These are phyloP conservation scores for Aratinga solstitialis DNA, from an alignment of 2,797 vertebrate species.

Conservation along the genomic window DNA sequence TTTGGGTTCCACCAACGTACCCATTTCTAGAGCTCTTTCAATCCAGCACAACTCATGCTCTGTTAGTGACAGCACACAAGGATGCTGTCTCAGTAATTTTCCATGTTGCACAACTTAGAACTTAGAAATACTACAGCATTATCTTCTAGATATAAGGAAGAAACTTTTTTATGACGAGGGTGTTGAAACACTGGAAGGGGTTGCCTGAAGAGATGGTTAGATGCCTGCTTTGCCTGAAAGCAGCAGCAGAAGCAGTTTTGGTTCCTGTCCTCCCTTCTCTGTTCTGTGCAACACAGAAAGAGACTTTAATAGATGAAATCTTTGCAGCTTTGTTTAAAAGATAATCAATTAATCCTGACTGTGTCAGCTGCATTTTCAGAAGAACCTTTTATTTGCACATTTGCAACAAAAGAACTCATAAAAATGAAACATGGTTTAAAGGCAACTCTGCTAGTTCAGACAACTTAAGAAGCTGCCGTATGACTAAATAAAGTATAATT, in stretches of 20 bases:
- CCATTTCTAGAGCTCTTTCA: neutral
- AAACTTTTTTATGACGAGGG: rapidly evolving
- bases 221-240: neutral
- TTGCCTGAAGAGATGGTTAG: neutral
- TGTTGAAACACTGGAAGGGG: neutral
- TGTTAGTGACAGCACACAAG: neutral
- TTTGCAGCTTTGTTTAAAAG: neutral
- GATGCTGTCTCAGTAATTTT: neutral
- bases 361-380: neutral
- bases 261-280: neutral
- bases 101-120: neutral
- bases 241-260: neutral
- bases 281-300: neutral
- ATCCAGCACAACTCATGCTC: neutral
- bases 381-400: neutral
- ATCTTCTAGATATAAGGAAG: neutral
- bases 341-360: neutral
- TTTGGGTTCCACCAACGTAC: neutral
- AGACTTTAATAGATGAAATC: neutral
- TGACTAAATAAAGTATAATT: slow-evolving; percentile 35
- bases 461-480: neutral
- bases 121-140: neutral
- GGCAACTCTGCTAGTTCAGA: neutral
- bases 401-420: neutral
- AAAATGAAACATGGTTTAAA: neutral